Conservation (phyloP, 1,140 invertebrate species). For the Drosophila sp. region DNA sequence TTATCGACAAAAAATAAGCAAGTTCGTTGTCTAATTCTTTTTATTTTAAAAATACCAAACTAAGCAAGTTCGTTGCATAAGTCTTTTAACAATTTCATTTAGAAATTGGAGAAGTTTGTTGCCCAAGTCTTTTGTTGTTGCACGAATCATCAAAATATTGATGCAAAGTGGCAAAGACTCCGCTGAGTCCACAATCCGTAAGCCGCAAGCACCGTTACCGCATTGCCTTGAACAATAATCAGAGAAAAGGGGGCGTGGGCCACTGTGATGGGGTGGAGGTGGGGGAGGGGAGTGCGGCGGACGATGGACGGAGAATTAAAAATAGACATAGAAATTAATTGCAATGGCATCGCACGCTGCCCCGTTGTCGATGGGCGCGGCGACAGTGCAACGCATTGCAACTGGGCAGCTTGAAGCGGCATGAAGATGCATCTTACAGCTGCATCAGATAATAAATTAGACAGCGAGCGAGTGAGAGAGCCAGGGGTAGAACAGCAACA, state of each 20-base stretch:
- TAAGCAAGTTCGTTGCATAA: background rate
- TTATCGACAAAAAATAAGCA: background rate
- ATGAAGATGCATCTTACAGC: conserved; percentile 54
- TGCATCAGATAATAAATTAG: conserved; percentile 72
- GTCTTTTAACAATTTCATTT: too few species aligned
- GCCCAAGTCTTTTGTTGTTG: conserved; percentile 11
- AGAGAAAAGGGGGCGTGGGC: conserved; percentile 18
- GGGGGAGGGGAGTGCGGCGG: background rate
- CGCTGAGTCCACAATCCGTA: background rate
- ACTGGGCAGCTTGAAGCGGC: conserved; percentile 40
- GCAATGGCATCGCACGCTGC: conserved; percentile 48
- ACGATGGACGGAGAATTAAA: conserved; percentile 41
- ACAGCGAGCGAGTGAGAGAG: conserved; percentile 9
- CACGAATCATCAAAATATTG: conserved; percentile 29
- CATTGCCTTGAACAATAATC: conserved; percentile 38
- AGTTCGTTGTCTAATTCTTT: conserved; percentile 9
- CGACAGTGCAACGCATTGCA: conserved; percentile 41
- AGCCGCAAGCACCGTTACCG: conserved; percentile 39
- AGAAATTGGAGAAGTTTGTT: too few species aligned
- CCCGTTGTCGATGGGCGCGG: conserved; percentile 35
- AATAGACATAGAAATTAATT: conserved; percentile 78
- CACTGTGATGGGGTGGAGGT: too few species aligned
- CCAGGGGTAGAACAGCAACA: background rate
- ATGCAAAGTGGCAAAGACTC: conserved; percentile 14
- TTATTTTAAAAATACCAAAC: background rate